Conservation (phyloP, 2,797 vertebrate species). For the Eulemur rubriventer region DNA sequence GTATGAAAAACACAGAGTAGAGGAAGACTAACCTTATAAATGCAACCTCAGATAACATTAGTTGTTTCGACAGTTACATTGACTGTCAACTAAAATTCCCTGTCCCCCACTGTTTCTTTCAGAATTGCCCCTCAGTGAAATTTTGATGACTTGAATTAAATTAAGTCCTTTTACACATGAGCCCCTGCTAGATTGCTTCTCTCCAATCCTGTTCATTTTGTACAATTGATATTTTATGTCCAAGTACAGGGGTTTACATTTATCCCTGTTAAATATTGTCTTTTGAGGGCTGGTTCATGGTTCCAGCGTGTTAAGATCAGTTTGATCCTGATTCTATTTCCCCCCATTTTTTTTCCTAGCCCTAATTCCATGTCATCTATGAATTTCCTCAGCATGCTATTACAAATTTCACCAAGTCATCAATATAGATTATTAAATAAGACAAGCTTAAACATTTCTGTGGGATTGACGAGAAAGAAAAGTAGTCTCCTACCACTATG, state of each 20-base stretch:
- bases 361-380: neutral
- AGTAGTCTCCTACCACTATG: too few relatives aligned
- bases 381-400: slow-evolving; percentile 3
- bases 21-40: neutral
- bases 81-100: neutral
- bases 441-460: neutral
- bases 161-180: neutral
- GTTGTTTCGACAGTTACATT: neutral
- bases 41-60: neutral
- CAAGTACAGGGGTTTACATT: neutral
- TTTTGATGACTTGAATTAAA: neutral
- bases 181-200: neutral
- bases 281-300: neutral
- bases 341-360: neutral
- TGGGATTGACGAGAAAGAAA: too few relatives aligned
- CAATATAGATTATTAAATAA: slow-evolving; percentile 3
- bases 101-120: neutral
- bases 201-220: neutral
- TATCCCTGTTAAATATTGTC: neutral
- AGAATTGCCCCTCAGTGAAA: neutral
- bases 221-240: neutral
- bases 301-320: neutral
- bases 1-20: neutral
- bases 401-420: slow-evolving; percentile 24
- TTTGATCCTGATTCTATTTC: neutral